Evolutionary conservation across 2,888 invertebrate species (phyloP), one percentile per base, ranked within the genome.

Genomic region (Eupithecia vulgata): DNA sequence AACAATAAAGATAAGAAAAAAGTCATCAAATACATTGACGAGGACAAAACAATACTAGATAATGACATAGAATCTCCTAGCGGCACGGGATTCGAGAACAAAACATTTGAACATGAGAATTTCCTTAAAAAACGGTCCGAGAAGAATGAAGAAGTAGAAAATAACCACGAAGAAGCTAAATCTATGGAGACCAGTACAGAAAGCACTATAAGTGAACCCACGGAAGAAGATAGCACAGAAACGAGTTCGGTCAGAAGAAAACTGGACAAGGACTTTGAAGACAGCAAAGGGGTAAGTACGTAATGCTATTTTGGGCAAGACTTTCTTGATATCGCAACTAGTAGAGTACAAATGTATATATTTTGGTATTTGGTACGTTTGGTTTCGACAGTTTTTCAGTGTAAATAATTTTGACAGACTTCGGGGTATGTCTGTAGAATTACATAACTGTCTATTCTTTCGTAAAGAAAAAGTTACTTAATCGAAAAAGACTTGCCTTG

Each of bases 141-240:
- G 35, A 70, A 48, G 71, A 93, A 91, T 71, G 73, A 30, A 5
- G 78, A 78, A 64, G 67, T 45, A 57, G 76, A 79, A 10, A 66
- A 48, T 35, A 71, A 74, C 5, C 88, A 88, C 52, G 89, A 94
- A 70, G 91, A 87, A 57, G 82, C 85, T 0, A 93, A 91, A 65
- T 91, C 92, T 1, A 94, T 94, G 94, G 94, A 94, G 67, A 93
- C 92, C 0, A 94, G 93, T 76, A 92, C 94, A 2, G 94, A 94
- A 68, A 93, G 93, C 73, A 93, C 93, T 0, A 82, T 92, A 10
- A 94, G 94, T 79, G 94, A 92, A 71, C 84, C 87, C 0, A 90
- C 90, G 13, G 93, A 92, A 76, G 93, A 94, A 67, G 84, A 88
- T 0, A 93, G 91, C 78, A 92, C 93, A 0, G 93, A 91, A 71